These are phyloP conservation scores for Hoplias malabaricus DNA, from an alignment of 2,113 vertebrate species.

Conservation along the genomic window DNA sequence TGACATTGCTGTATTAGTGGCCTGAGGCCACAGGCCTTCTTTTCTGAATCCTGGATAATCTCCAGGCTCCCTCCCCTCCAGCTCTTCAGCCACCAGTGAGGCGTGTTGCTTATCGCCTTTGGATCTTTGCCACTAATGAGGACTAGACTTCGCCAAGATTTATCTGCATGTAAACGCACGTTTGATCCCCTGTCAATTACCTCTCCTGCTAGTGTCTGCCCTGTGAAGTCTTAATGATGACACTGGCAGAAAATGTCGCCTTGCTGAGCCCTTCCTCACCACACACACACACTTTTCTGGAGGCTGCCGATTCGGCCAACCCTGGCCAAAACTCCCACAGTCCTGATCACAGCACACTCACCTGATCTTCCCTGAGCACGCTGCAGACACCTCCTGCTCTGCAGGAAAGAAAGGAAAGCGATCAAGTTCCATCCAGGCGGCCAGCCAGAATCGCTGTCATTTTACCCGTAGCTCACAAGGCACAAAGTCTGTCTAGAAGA, in stretches of 20 bases:
- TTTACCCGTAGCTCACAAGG: neutral
- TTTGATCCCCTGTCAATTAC: slow-evolving; percentile 44
- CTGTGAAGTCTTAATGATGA: slow-evolving; percentile 49
- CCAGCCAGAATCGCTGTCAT: neutral
- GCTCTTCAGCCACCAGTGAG: slow-evolving; percentile 9
- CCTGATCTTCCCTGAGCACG: neutral
- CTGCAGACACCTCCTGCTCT: neutral
- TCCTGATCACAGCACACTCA: neutral
- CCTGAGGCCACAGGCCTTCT: slow-evolving; percentile 26
- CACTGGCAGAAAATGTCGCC: slow-evolving; percentile 19
- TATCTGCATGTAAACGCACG: slow-evolving; percentile 37
- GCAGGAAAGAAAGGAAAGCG: neutral
- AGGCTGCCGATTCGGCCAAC: neutral
- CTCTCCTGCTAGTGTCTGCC: slow-evolving; percentile 34
- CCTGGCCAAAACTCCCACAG: neutral
- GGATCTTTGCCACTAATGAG: slow-evolving; percentile 45
- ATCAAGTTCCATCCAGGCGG: neutral
- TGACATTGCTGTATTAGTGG: slow-evolving; percentile 23
- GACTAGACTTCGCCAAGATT: slow-evolving; percentile 25
- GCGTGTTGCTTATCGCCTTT: slow-evolving; percentile 33
- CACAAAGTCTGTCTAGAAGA: neutral
- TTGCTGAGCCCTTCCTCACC: neutral
- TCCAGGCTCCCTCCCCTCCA: slow-evolving; percentile 3
- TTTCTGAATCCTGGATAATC: neutral
- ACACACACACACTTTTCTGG: neutral